phyloP scores from a whole-genome alignment of 2,113 vertebrate species.

The Heterocephalus glaber region DNA sequence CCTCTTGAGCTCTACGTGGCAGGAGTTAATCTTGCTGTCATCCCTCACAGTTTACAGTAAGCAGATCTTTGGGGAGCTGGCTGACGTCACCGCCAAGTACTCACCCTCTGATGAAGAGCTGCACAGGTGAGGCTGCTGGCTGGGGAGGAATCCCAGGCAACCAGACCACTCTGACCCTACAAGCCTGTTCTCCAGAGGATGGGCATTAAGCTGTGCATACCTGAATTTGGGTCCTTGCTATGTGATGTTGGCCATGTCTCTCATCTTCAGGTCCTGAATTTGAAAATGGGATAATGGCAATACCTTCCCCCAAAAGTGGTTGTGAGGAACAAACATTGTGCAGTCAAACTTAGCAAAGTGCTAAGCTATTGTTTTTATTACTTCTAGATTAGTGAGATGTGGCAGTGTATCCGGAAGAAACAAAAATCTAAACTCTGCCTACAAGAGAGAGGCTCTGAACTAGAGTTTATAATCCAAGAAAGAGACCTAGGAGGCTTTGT shows the following conservation, averaged over 20 bases:
- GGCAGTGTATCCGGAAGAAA: background rate
- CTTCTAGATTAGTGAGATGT: constrained; percentile 5
- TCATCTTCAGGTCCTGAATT: constrained; percentile 21
- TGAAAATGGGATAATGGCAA: background rate
- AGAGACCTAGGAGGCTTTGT: background rate
- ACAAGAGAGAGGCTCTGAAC: background rate
- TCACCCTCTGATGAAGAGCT: constrained; percentile 96
- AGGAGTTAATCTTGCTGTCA: constrained; percentile 97
- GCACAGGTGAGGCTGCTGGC: constrained; percentile 90
- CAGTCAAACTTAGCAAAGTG: background rate
- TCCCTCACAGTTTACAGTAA: constrained; percentile 97
- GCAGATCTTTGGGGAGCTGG: constrained; percentile 97
- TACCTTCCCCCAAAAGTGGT: background rate
- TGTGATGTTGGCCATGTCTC: constrained; percentile 9
- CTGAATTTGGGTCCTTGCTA: background rate
- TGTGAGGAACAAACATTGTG: background rate
- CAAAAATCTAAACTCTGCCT: constrained; percentile 40
- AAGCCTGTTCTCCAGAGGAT: background rate
- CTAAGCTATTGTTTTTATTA: constrained; percentile 27
- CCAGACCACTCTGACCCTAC: background rate
- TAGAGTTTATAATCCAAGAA: constrained; percentile 2
- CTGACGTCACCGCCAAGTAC: constrained; percentile 96
- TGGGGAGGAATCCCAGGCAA: background rate
- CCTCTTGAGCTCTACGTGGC: constrained; percentile 98
- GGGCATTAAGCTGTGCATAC: background rate